These are phyloP conservation scores for Paracentrotus lividus DNA, from an alignment of 53 echinoderm and acorn worm species.

Conservation along the genomic window DNA sequence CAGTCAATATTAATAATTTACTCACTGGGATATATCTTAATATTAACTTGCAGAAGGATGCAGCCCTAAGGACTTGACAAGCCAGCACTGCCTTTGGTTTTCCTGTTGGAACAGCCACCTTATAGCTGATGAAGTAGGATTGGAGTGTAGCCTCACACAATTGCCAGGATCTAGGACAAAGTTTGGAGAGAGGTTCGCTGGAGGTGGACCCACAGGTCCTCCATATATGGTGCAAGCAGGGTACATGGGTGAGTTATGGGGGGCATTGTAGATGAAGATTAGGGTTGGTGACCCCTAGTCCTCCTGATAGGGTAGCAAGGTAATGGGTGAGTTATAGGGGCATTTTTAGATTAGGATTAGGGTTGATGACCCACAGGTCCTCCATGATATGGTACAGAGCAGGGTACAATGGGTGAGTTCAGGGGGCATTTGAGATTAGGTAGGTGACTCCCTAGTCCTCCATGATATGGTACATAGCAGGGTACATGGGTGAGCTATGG, in stretches of 20 bases:
- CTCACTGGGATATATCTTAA: too few relatives aligned
- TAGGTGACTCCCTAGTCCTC: constrained; percentile 67
- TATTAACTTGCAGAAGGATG: constrained; percentile 84
- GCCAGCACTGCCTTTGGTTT: constrained; percentile 88
- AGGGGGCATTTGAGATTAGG: background rate
- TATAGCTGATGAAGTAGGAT: constrained; percentile 95
- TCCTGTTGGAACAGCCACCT: constrained; percentile 95
- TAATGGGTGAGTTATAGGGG: too few relatives aligned
- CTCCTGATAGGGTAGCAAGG: too few relatives aligned
- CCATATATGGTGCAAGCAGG: constrained; percentile 90
- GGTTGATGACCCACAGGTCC: constrained; percentile 80
- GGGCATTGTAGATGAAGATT: background rate
- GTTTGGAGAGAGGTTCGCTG: constrained; percentile 88
- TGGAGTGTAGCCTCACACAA: constrained; percentile 96
- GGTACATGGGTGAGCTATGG: constrained; percentile 81
- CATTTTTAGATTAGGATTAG: too few relatives aligned
- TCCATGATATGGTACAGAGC: constrained; percentile 91
- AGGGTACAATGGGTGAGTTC: constrained; percentile 84
- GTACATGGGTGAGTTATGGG: constrained; percentile 76
- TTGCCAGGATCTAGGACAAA: constrained; percentile 77
- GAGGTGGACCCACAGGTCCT: constrained; percentile 83
- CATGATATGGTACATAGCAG: constrained; percentile 91
- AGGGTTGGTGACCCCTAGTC: background rate
- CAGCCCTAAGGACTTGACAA: constrained; percentile 93
- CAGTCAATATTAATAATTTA: too few relatives aligned